Evolutionary conservation across 2,888 invertebrate species (phyloP).

Genomic region (Gari tellinella): DNA sequence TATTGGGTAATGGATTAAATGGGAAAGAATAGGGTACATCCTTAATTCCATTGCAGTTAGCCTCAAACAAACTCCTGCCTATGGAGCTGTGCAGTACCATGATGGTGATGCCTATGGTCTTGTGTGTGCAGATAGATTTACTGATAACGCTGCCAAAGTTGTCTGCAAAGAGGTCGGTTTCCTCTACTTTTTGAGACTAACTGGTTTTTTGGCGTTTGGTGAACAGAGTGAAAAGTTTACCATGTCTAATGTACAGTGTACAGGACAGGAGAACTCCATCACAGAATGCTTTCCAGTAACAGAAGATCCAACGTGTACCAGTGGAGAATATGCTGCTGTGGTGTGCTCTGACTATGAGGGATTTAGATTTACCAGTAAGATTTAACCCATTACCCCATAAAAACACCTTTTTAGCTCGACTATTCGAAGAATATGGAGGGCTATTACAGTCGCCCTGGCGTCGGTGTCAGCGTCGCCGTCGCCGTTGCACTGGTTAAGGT

Average conservation of each 20-base stretch:
- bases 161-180: constrained; percentile 84
- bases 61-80: neutral
- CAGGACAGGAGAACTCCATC: constrained; percentile 47
- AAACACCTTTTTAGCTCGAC: too few species aligned
- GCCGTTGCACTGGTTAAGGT: too few species aligned
- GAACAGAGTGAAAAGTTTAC: constrained; percentile 48
- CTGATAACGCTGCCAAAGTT: constrained; percentile 87
- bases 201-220: constrained; percentile 62
- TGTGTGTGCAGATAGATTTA: constrained; percentile 91
- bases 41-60: constrained; percentile 10
- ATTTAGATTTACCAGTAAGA: too few species aligned
- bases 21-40: too few species aligned
- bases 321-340: constrained; percentile 58
- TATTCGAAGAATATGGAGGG: too few species aligned
- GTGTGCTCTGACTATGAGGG: constrained; percentile 38
- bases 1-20: too few species aligned
- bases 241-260: constrained; percentile 85
- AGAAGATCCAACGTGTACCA: constrained; percentile 36
- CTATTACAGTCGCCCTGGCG: too few species aligned
- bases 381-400: too few species aligned
- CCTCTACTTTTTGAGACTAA: constrained; percentile 40
- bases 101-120: constrained; percentile 59
- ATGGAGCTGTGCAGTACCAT: constrained; percentile 63
- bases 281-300: constrained; percentile 39
- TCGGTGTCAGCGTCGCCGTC: too few species aligned